Percentiles rank a stretch among this genome's conserved stretches.
Evolutionary conservation across 2,888 invertebrate genomes (phyloP).

Genomic region (Imbricaverruca yamaguchii): DNA sequence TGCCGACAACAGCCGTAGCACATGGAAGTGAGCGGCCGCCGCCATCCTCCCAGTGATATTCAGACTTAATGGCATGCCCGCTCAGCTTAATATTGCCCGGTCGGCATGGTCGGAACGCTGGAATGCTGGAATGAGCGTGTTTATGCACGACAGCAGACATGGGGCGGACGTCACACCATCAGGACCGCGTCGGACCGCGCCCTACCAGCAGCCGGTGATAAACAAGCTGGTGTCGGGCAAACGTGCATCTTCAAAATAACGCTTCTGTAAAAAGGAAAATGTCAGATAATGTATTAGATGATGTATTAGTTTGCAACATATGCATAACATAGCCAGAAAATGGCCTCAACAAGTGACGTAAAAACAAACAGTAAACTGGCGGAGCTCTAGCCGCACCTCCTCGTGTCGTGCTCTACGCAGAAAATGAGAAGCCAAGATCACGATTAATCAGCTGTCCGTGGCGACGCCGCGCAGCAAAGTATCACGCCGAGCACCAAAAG

Average conservation of each 20-base stretch:
- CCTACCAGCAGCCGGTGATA: too few relatives aligned
- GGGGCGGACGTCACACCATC: too few relatives aligned
- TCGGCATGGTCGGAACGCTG: background rate
- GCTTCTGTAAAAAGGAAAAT: too few relatives aligned
- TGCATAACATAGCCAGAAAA: background rate
- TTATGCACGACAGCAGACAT: too few relatives aligned
- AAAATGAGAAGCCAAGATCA: background rate
- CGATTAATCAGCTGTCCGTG: too few relatives aligned
- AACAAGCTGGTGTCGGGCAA: background rate
- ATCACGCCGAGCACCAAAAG: background rate
- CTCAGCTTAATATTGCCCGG: background rate
- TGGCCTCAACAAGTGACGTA: background rate
- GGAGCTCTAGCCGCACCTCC: background rate
- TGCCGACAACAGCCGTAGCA: too few relatives aligned
- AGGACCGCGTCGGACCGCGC: too few relatives aligned
- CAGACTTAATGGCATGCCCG: too few relatives aligned
- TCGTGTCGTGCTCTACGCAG: background rate
- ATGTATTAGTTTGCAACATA: constrained; percentile 6
- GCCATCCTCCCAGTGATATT: too few relatives aligned
- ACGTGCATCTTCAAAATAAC: background rate
- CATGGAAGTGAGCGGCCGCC: too few relatives aligned
- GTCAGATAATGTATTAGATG: background rate
- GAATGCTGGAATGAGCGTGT: background rate
- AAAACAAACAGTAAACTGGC: background rate
- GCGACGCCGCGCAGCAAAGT: background rate